Evolutionary conservation across 2,888 invertebrate species (phyloP).

Genomic region (Scrobipalpa atriplicella): DNA sequence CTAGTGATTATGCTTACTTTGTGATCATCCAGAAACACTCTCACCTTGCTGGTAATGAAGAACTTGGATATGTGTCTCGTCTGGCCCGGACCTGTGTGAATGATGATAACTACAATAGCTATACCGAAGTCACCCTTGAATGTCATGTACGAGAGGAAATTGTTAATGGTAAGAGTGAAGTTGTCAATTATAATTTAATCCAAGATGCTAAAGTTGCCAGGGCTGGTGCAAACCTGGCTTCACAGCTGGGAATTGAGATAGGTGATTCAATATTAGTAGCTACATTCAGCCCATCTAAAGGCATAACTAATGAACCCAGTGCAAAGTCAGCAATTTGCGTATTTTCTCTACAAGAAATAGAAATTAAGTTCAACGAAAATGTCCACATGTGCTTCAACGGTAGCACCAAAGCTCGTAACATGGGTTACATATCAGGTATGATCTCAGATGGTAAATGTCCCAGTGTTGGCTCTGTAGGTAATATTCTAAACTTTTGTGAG

Average conservation of each 20-base stretch:
- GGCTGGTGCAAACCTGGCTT: slow-evolving; percentile 92
- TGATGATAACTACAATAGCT: slow-evolving; percentile 97
- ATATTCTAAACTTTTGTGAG: slow-evolving; percentile 95
- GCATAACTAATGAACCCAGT: slow-evolving; percentile 92
- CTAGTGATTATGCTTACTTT: slow-evolving; percentile 97
- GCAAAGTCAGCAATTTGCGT: slow-evolving; percentile 95
- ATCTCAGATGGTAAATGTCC: slow-evolving; percentile 96
- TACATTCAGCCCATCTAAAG: slow-evolving; percentile 94
- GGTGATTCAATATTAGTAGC: slow-evolving; percentile 93
- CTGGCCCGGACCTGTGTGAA: slow-evolving; percentile 96
- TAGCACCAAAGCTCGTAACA: slow-evolving; percentile 94
- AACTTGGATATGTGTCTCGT: slow-evolving; percentile 94
- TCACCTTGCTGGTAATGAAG: slow-evolving; percentile 93
- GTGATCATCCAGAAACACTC: slow-evolving; percentile 97
- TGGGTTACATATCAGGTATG: slow-evolving; percentile 95
- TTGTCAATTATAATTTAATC: slow-evolving; percentile 92
- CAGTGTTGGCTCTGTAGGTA: slow-evolving; percentile 92
- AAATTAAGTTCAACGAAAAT: slow-evolving; percentile 97
- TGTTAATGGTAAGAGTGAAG: slow-evolving; percentile 74
- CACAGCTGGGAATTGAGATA: slow-evolving; percentile 90
- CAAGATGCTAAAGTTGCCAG: slow-evolving; percentile 95
- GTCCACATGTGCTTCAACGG: slow-evolving; percentile 99
- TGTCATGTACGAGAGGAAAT: slow-evolving; percentile 88
- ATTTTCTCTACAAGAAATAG: slow-evolving; percentile 94
- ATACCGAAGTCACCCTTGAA: slow-evolving; percentile 97